Conservation (phyloP, 2,113 vertebrate genomes). For the Indri indri region DNA sequence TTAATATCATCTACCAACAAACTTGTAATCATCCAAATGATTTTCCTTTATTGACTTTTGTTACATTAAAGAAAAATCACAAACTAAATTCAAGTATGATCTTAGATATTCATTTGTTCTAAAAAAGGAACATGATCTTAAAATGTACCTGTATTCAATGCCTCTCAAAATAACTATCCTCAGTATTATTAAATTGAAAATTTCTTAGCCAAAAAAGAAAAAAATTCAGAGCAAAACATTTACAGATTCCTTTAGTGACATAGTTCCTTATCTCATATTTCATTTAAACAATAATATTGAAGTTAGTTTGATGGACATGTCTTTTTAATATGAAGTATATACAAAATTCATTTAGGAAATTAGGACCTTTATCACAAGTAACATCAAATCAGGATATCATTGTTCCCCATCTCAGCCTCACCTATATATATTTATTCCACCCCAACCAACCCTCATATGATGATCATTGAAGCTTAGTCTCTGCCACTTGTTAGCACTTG, state of each 20-base stretch:
- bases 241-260: background rate
- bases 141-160: background rate
- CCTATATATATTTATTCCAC: background rate
- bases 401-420: background rate
- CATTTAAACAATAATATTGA: background rate
- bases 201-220: background rate
- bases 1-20: slow-evolving; percentile 11
- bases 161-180: slow-evolving; percentile 15
- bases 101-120: slow-evolving; percentile 13
- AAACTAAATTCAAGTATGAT: slow-evolving; percentile 18
- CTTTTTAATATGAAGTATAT: background rate
- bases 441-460: background rate
- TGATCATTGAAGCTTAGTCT: background rate
- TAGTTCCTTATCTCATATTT: slow-evolving; percentile 24
- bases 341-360: background rate
- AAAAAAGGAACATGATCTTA: background rate
- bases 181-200: background rate
- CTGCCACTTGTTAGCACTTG: slow-evolving; percentile 8
- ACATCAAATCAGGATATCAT: background rate
- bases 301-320: background rate
- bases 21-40: background rate
- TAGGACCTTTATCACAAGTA: background rate
- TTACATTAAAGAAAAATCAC: slow-evolving; percentile 22
- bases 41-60: slow-evolving; percentile 42
- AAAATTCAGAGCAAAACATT: background rate